Base-by-base conservation (phyloP, 2,797 vertebrate species). In the Galagoides demidoff region DNA sequence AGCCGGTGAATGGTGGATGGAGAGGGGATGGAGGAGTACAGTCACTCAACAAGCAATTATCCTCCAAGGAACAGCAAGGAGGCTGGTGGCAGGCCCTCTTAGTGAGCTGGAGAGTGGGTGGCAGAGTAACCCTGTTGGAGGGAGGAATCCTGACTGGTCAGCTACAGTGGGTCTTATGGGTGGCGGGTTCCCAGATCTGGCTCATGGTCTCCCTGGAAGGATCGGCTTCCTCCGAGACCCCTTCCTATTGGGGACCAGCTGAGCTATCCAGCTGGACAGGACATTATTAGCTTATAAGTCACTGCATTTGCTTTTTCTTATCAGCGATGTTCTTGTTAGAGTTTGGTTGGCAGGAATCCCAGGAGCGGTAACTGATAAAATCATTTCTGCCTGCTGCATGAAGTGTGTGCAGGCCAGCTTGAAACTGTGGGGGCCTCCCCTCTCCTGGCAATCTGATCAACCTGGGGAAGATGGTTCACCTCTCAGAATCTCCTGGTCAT, bases 91-190 rank as follows among this genome's bases (percentile, higher is more conserved):
- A 20, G 23, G n/a, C 82, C 27, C 17, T 45, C 70, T 7, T 0
- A 4, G 27, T 0, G 14, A 49, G 29, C 39, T 45, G 11, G 45
- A 11, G 8, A 13, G 20, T 0, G 1, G 31, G 34, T 25, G 2
- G 14, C 61, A 57, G 23, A 17, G 14, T 22, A 16, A 34, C 1
- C 1, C 29, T 34, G 14, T 3, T 3, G 23, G 61, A 89, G 27
- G 27, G 0, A 1, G 74, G 66, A 29, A 52, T 61, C 63, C 94
- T 59, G 23, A 45, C 74, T 29, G 10, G 31, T 64, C 68, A 39
- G 31, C 22, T 29, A 7, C 74, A 25, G 1, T 59, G 31, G 2
- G 20, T 55, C n/a, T 49, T 23, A 34, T 0, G 5, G 43, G 87
- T 34, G 27, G 29, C 37, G 2, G 3, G 25, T 39, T 87, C 61